Conservation (phyloP, 2,888 invertebrate genomes). For the Troilus luridus region DNA sequence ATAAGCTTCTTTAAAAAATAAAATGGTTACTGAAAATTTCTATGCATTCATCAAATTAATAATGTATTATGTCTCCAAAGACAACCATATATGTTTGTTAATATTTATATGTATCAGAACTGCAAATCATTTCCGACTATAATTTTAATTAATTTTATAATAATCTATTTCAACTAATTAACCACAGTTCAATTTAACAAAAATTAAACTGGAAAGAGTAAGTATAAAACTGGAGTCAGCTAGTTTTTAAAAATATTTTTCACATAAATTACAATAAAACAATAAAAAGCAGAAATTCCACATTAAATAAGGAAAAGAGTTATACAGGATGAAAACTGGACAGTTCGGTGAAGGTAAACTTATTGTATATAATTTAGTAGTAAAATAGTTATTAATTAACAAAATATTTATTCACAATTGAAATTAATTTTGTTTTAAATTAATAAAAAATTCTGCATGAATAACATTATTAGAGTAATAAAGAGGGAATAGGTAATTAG, state of each 20-base stretch:
- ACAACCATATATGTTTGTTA: neutral
- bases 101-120: neutral
- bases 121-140: neutral
- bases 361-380: neutral
- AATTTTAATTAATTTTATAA: neutral
- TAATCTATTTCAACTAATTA: neutral
- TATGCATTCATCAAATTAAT: slow-evolving; percentile 11
- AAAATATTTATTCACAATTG: neutral
- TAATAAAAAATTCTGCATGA: neutral
- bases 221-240: neutral
- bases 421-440: neutral
- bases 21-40: neutral
- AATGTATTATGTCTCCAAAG: neutral
- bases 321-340: slow-evolving; percentile 7
- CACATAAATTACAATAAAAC: neutral
- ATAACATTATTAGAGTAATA: neutral
- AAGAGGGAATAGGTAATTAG: neutral
- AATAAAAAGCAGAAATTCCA: neutral
- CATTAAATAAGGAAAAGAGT: slow-evolving; percentile 5
- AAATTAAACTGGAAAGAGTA: neutral
- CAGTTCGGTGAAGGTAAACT: neutral
- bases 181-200: neutral
- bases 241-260: neutral
- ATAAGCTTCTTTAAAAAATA: neutral
- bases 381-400: neutral